These are phyloP conservation scores for Argyrosomus japonicus DNA, from an alignment of 2,113 vertebrate species.

Conservation along the genomic window DNA sequence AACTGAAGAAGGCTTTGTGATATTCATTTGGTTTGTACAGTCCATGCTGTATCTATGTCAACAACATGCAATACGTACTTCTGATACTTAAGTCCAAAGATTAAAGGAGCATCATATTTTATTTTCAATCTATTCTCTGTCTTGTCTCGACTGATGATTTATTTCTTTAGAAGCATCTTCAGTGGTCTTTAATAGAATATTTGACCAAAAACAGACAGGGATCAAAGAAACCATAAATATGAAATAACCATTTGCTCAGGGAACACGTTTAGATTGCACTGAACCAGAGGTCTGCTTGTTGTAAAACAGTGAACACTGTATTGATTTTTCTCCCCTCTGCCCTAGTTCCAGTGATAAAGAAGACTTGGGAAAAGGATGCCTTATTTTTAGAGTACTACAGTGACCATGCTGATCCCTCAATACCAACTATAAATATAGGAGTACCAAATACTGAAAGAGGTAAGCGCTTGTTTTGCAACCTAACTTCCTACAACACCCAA, in stretches of 20 bases:
- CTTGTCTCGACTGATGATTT: not conserved
- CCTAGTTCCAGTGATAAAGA: conserved; percentile 96
- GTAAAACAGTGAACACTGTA: conserved; percentile 37
- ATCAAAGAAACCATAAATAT: not conserved
- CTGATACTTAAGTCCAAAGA: not conserved
- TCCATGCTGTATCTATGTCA: not conserved
- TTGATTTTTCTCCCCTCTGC: conserved; percentile 50
- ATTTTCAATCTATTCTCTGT: not conserved
- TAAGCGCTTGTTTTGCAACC: conserved; percentile 70
- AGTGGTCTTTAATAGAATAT: conserved; percentile 1
- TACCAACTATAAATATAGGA: conserved; percentile 93
- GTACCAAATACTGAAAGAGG: conserved; percentile 97
- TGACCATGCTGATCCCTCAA: conserved; percentile 89
- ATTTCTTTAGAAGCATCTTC: not conserved
- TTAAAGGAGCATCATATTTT: not conserved
- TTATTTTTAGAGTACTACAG: conserved; percentile 93
- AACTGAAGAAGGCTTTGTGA: not conserved
- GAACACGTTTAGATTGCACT: not conserved
- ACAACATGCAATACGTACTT: not conserved
- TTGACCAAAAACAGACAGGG: conserved; percentile 13
- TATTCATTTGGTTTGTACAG: not conserved
- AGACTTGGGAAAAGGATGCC: conserved; percentile 94
- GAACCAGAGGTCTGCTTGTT: conserved; percentile 23
- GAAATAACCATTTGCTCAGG: conserved; percentile 10
- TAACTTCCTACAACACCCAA: not conserved